Evolutionary conservation across 2,888 invertebrate genomes (phyloP).

Genomic region (Oscheius sp.): DNA sequence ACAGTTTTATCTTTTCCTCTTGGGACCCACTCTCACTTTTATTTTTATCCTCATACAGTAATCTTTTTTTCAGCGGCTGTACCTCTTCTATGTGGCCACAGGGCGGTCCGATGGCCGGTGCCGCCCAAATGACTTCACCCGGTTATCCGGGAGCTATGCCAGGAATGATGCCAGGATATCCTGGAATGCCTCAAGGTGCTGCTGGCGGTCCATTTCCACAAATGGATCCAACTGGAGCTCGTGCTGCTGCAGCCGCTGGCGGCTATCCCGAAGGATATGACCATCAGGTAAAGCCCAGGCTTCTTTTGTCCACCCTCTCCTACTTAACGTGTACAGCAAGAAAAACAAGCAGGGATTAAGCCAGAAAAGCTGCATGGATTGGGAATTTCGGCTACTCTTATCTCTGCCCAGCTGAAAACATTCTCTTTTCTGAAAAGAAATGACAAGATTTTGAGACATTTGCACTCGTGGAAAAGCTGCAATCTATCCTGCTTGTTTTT

Average conservation of each 20-base stretch:
- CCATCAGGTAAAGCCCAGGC: background rate
- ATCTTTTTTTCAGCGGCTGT: constrained; percentile 36
- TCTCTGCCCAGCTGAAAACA: too few relatives aligned
- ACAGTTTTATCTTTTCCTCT: background rate
- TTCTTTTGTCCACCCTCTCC: too few relatives aligned
- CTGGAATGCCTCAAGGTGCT: constrained; percentile 6
- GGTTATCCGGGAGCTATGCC: constrained; percentile 21
- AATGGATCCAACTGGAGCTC: constrained; percentile 36
- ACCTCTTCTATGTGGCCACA: constrained; percentile 35
- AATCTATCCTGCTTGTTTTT: too few relatives aligned
- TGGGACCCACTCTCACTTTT: background rate
- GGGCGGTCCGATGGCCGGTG: constrained; percentile 38
- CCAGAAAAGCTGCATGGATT: too few relatives aligned
- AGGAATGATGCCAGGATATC: constrained; percentile 2
- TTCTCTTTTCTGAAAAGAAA: too few relatives aligned
- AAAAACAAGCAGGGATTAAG: too few relatives aligned
- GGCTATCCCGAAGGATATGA: constrained; percentile 17
- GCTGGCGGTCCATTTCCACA: constrained; percentile 15
- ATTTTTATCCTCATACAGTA: background rate
- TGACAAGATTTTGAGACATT: too few relatives aligned
- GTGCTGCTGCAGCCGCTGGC: background rate
- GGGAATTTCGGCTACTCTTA: too few relatives aligned
- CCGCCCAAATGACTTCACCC: constrained; percentile 31
- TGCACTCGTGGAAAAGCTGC: too few relatives aligned
- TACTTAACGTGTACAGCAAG: too few relatives aligned